Evolutionary conservation across 2,113 vertebrate species (phyloP), one percentile per base, ranked within the genome.

Genomic region (Coreoperca whiteheadi): DNA sequence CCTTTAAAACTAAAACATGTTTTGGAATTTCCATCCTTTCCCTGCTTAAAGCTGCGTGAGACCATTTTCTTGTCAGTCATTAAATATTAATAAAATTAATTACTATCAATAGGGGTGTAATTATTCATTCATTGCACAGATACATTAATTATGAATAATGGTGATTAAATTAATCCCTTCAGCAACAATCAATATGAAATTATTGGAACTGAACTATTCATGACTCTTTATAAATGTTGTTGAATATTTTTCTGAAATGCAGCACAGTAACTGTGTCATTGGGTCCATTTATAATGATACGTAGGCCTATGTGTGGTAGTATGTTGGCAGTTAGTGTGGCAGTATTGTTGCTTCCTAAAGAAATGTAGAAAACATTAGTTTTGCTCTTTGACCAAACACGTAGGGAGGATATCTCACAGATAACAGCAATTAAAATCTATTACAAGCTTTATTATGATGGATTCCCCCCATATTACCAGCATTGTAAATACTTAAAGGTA

Each of bases 101-200:
- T 79, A 82, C 54, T 66, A 87, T 85, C 79, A 86, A 73, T 83
- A 66, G 59, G 34, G 60, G 21, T 69, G 73, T 83, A 83, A 88
- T 89, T 78, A 88, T 85, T 89, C 74, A 89, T 90, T 85, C 71
- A 51, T 67, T 71, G 43, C 43, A 70, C 20, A n/a, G 61, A 79
- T 81, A 25, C 66, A 87, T 90, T 84, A 84, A 87, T 88, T 88
- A 88, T 87, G 64, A 86, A 84, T 87, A 60, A 86, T 85, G 79
- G 86, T 80, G 85, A 81, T 85, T 89, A 77, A 78, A 84, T 75
- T 11, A 89, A 87, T 83, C 79, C 81, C 85, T 57, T 79, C 67
- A 88, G 87, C 85, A 66, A 73, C 70, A 70, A 88, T 86, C 87
- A 85, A 83, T 87, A 74, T 70, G 57, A 86, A 82, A 90, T 87